Evolutionary conservation across 1,140 invertebrate genomes (phyloP).

Genomic region (Araneus ventricosus): DNA sequence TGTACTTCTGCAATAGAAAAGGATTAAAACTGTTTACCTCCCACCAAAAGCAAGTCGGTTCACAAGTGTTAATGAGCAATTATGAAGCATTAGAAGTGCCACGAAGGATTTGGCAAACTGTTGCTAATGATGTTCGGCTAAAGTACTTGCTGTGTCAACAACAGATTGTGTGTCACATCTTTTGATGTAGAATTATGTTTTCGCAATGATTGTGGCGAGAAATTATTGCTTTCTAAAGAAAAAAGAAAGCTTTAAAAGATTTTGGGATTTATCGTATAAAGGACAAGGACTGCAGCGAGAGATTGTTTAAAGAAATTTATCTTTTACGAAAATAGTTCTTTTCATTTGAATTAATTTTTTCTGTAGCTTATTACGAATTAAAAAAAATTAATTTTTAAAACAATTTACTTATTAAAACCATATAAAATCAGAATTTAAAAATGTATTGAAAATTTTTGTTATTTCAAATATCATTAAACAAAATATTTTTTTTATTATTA

Average conservation of each 20-base stretch:
- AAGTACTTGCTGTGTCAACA: conserved; percentile 16
- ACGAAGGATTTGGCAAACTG: conserved; percentile 46
- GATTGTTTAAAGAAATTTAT: too few relatives aligned
- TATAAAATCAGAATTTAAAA: too few relatives aligned
- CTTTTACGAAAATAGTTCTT: too few relatives aligned
- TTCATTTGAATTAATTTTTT: too few relatives aligned
- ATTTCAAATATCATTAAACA: too few relatives aligned
- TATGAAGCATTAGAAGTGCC: conserved; percentile 52
- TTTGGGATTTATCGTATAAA: neutral
- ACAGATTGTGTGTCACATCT: conserved; percentile 30
- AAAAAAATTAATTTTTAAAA: too few relatives aligned
- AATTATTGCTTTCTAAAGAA: neutral
- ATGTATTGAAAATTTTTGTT: too few relatives aligned
- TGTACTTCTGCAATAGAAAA: conserved; percentile 17
- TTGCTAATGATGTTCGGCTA: conserved; percentile 37
- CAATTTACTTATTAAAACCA: too few relatives aligned
- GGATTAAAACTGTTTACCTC: conserved; percentile 16
- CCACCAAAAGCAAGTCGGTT: neutral
- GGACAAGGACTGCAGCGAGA: neutral
- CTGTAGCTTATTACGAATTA: too few relatives aligned
- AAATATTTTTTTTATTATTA: too few relatives aligned
- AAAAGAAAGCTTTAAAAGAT: too few relatives aligned
- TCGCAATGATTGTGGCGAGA: neutral
- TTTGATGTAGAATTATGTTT: neutral
- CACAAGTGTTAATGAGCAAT: conserved; percentile 61